Conservation (phyloP, 2,113 vertebrate genomes). For the Polypterus senegalus region DNA sequence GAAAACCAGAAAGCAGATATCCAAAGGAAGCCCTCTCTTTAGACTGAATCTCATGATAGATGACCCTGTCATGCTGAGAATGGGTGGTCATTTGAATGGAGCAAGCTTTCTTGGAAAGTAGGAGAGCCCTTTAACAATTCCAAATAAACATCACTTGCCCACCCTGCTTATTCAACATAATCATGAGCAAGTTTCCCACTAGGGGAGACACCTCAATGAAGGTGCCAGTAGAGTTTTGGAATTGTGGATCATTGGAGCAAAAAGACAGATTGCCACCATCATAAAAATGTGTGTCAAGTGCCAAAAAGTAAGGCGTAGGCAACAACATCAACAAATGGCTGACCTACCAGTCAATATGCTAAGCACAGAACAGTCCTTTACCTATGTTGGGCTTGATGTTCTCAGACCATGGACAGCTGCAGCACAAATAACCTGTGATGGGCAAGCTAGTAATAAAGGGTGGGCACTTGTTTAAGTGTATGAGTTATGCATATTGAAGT, state of each 20-base stretch:
- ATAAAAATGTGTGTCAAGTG: constrained; percentile 1
- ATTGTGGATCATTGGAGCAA: background rate
- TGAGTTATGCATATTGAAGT: constrained; percentile 1
- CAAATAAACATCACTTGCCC: background rate
- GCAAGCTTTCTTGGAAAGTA: background rate
- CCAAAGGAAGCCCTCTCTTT: background rate
- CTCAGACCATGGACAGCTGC: background rate
- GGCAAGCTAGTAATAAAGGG: constrained; percentile 1
- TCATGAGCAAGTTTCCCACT: background rate
- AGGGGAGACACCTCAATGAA: background rate
- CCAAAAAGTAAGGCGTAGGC: background rate
- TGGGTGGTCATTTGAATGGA: background rate
- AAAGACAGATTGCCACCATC: background rate
- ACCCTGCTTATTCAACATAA: background rate
- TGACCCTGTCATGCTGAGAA: background rate
- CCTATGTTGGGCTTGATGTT: background rate
- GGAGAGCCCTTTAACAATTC: background rate
- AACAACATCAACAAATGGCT: constrained; percentile 2
- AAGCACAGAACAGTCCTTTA: constrained; percentile 2
- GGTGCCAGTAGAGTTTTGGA: background rate
- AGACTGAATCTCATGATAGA: background rate
- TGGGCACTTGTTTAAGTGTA: constrained; percentile 2
- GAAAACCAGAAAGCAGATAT: background rate
- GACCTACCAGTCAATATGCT: constrained; percentile 2
- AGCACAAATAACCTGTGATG: background rate